A percentile compares a stretch with the other conserved stretches of the same genome.
These are phyloP conservation scores for Chaetophractus vellerosus DNA, from an alignment of 2,797 vertebrate species.

Conservation along the genomic window DNA sequence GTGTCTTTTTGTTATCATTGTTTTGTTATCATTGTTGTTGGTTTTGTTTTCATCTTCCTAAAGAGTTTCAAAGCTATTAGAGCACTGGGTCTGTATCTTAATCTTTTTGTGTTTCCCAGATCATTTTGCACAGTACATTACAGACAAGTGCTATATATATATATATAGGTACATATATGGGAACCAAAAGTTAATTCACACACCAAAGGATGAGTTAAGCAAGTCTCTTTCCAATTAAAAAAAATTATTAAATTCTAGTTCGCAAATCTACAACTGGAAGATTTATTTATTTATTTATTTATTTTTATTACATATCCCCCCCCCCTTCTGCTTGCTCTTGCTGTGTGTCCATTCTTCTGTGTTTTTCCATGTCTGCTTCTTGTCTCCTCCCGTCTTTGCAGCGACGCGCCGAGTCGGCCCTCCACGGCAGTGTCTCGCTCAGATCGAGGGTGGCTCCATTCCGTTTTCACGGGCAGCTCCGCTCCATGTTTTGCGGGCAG, in stretches of 20 bases:
- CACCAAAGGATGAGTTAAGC: not conserved
- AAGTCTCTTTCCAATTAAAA: constrained; percentile 13
- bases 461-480: no score
- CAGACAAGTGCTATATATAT: not conserved
- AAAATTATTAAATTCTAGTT: constrained; percentile 6
- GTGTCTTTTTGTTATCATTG: not conserved
- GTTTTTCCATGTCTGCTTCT: no score
- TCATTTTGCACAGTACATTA: not conserved
- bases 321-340: no score
- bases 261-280: not conserved
- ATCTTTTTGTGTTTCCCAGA: not conserved
- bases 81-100: not conserved
- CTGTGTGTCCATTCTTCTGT: no score
- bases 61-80: not conserved
- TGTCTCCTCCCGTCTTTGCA: no score
- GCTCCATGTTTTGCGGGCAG: no score
- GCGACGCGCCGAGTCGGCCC: no score
- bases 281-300: no score
- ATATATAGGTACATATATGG: not conserved
- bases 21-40: not conserved
- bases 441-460: no score
- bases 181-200: not conserved
- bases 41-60: not conserved
- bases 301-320: no score
- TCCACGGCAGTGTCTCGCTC: no score